Evolutionary conservation across 1,140 invertebrate genomes (phyloP), one percentile per base, ranked within the genome.

Genomic region (Drosophila bocki): DNA sequence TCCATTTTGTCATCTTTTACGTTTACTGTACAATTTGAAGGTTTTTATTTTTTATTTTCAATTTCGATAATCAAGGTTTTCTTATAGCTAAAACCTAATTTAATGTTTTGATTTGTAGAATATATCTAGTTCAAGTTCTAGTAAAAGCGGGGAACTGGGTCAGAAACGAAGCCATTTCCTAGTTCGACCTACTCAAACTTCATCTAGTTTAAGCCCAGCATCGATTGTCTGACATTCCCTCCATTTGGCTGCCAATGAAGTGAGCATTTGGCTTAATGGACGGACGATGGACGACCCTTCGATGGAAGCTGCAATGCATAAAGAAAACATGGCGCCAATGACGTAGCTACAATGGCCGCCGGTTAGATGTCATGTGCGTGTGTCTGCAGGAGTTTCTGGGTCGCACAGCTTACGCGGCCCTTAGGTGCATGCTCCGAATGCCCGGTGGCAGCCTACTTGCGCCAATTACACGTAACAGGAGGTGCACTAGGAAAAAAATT

Each of bases 301-400:
- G 56, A 80, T 44, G 17, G 70, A 13, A 77, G 37, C 77, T 83
- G 60, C 58, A 85, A 81, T 67, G 82, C 82, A 84, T 84, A 77
- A 84, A 81, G 72, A 68, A 81, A 84, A 84, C 82, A 69, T 84
- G 82, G 65, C 62, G 64, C 81, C 81, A 64, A 45, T 41, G 60
- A 44, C 44, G 22, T 44, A 60, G 47, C 42, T 78, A 54, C 53
- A 44, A 41, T 56, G 39, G 54, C 54, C 70, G 19, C 68, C 19
- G 69, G 68, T 41, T 47, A 58, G 45, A 58, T 72, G 65, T 54
- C 44, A 22, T 57, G 41, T 39, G 65, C 56, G 53, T 39, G 47
- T 51, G 22, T 44, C 35, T 56, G 53, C 17, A 35, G 32, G 17
- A 64, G 50, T 48, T 32, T 58, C 35, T 42, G 48, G 35, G 69